phyloP scores from a whole-genome alignment of 1,140 invertebrate genomes.

The Mylabris phalerata region DNA sequence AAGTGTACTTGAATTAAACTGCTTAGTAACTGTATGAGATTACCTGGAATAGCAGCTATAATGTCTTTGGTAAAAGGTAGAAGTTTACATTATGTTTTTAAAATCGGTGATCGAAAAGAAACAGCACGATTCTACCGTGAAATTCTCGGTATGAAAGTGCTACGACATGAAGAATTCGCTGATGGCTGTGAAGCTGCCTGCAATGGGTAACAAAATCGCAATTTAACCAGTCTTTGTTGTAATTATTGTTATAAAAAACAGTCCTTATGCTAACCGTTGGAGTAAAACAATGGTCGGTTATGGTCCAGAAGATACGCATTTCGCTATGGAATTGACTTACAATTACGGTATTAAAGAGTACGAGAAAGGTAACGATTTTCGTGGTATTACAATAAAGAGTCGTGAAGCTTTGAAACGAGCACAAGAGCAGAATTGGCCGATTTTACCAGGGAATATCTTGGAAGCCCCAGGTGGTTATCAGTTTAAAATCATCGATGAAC shows the following conservation, averaged over 20 bases:
- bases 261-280: constrained; percentile 95
- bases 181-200: constrained; percentile 93
- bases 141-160: constrained; percentile 91
- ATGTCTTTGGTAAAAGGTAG: constrained; percentile 50
- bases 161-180: constrained; percentile 94
- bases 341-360: constrained; percentile 91
- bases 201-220: constrained; percentile 72
- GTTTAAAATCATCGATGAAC: constrained; percentile 71
- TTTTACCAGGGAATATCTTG: constrained; percentile 45
- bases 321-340: constrained; percentile 95
- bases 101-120: constrained; percentile 78
- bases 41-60: not conserved
- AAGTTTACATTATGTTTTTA: constrained; percentile 92
- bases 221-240: not conserved
- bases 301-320: constrained; percentile 90
- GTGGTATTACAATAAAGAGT: constrained; percentile 78
- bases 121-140: constrained; percentile 84
- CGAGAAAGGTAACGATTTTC: constrained; percentile 82
- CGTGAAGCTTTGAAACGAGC: constrained; percentile 69
- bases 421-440: constrained; percentile 57
- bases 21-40: too few species aligned
- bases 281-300: constrained; percentile 99
- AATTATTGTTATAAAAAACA: constrained; percentile 35
- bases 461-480: constrained; percentile 88
- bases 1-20: too few species aligned